Evolutionary conservation across 2,797 vertebrate species (phyloP).

Genomic region (Florisuga fusca): DNA sequence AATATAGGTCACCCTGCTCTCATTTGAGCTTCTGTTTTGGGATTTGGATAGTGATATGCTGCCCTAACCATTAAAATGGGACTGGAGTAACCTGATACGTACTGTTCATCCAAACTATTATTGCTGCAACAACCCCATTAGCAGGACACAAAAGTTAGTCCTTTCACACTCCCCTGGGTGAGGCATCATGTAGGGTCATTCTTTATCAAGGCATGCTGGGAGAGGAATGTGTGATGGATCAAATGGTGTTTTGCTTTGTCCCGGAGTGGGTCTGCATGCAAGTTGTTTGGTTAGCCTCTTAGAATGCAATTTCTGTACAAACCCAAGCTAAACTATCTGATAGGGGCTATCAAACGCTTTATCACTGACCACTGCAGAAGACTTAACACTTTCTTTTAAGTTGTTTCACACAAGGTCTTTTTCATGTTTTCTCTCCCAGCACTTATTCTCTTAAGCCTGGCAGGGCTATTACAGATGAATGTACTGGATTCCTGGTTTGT

Average conservation of each 20-base stretch:
- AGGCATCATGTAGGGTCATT: neutral
- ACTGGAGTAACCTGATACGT: neutral
- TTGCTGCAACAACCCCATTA: neutral
- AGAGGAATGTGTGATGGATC: neutral
- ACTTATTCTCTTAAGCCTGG: neutral
- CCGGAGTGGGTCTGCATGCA: neutral
- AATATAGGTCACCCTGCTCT: neutral
- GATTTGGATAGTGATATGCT: neutral
- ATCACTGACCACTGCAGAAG: neutral
- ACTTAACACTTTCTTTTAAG: neutral
- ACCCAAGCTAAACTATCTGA: neutral
- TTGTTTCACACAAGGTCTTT: neutral
- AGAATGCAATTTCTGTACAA: neutral
- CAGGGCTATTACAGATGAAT: neutral
- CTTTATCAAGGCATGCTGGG: neutral
- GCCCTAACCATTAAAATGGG: neutral
- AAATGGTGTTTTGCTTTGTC: neutral
- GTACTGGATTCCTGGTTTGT: neutral
- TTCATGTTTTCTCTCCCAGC: neutral
- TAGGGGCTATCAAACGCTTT: neutral
- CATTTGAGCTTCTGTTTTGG: neutral
- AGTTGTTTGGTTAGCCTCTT: neutral
- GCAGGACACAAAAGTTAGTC: neutral
- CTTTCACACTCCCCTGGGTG: neutral
- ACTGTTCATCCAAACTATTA: neutral